Conservation (phyloP, 1,140 invertebrate species). For the Tetramorium parvispinum region DNA sequence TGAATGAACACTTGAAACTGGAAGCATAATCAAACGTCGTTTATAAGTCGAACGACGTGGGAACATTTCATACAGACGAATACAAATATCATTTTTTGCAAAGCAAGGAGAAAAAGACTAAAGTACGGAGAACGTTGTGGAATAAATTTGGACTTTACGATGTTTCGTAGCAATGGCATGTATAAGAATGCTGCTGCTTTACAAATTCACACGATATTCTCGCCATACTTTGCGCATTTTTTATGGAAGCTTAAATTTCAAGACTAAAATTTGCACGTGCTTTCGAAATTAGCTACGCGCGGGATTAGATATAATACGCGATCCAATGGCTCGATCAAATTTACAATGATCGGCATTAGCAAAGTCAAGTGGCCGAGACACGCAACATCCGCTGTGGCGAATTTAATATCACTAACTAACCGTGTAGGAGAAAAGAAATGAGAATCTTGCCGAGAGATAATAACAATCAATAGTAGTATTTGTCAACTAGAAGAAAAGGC, state of each 20-base stretch:
- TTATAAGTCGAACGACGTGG: neutral
- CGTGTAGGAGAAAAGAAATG: conserved; percentile 11
- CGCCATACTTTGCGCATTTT: neutral
- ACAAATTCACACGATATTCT: neutral
- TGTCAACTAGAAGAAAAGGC: neutral
- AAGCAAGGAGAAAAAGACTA: neutral
- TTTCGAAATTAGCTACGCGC: conserved; percentile 54
- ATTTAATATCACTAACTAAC: conserved; percentile 23
- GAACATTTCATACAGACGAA: conserved; percentile 22
- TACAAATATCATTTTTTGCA: neutral
- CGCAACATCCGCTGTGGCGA: conserved; percentile 55
- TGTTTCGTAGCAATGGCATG: neutral
- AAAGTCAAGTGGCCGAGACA: conserved; percentile 73
- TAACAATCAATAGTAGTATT: too few species aligned
- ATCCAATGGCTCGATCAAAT: conserved; percentile 54
- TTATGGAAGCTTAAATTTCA: conserved; percentile 1
- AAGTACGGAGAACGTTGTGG: neutral
- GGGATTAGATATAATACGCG: conserved; percentile 55
- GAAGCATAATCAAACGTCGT: neutral
- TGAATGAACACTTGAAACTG: neutral
- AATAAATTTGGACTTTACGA: neutral
- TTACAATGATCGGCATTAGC: conserved; percentile 78
- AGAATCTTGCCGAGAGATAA: neutral
- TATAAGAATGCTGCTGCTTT: neutral
- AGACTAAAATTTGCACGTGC: conserved; percentile 18